A percentile compares a stretch with the other conserved stretches of the same genome.
Evolutionary conservation across 2,113 vertebrate genomes (phyloP).

Genomic region (Oxygymnocypris stewartii): DNA sequence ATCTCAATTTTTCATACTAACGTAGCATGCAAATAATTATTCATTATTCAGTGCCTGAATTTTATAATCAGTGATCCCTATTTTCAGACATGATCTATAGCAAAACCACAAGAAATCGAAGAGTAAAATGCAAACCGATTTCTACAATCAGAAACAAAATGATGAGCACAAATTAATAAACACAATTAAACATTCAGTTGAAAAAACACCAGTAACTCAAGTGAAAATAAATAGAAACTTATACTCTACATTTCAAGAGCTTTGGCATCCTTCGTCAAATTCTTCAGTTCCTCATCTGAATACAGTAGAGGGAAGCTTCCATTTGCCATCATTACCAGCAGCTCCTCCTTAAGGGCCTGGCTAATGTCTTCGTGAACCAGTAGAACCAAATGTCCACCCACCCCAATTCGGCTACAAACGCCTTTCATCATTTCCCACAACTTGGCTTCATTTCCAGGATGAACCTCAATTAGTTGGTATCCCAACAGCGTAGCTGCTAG

Average conservation of each 20-base stretch:
- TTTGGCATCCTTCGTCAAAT: constrained; percentile 63
- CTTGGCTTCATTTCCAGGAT: constrained; percentile 61
- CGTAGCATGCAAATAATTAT: background rate
- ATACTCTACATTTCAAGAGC: constrained; percentile 74
- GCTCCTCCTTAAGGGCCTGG: constrained; percentile 62
- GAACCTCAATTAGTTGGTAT: constrained; percentile 71
- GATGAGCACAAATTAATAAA: background rate
- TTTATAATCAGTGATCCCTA: background rate
- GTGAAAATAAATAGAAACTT: background rate
- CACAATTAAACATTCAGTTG: background rate
- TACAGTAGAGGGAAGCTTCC: constrained; percentile 73
- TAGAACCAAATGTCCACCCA: constrained; percentile 64
- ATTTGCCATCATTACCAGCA: constrained; percentile 72
- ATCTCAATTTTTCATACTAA: background rate
- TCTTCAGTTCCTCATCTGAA: constrained; percentile 66
- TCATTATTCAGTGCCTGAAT: background rate
- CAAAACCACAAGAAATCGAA: background rate
- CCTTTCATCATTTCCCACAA: constrained; percentile 69
- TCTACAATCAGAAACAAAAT: background rate
- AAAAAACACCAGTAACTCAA: background rate
- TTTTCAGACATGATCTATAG: background rate
- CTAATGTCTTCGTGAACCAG: constrained; percentile 72
- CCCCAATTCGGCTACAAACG: constrained; percentile 67
- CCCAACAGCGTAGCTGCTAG: constrained; percentile 72
- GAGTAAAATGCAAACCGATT: background rate